Evolutionary conservation across 2,888 invertebrate species (phyloP), one percentile per base, ranked within the genome.

Genomic region (Xylophagus ater): DNA sequence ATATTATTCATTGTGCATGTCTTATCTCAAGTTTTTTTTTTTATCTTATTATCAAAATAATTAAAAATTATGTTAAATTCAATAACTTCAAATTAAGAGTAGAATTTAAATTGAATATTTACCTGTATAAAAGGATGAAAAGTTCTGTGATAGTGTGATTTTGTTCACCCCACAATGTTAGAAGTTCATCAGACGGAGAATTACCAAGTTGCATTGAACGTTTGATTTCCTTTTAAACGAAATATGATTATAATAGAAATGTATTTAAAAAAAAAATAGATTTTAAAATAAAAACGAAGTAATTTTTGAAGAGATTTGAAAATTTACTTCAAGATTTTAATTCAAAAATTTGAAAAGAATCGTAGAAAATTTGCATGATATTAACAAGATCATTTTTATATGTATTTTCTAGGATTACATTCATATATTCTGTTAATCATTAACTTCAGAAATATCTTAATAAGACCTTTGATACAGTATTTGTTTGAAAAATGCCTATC

Each of bases 141-240:
- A 93, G 65, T 58, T 87, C 85, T 23, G 76, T 66, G 2, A 86
- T 76, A 13, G 77, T 78, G 51, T 90, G 90, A 62, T 90, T 90
- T 42, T 78, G 73, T 50, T 81, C 77, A 0, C 84, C 82, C 89
- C 89, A 93, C 48, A 76, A 66, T 14, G 71, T 75, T 13, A 93
- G 67, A 20, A 93, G 67, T 49, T 80, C 76, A 45, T 79, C 75
- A 0, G 84, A 74, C 0, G 90, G 86, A 0, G 84, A 82, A 13
- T 63, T 60, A 4, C 71, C 71, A 2, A 72, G 58, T 3, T 61
- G 60, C 2, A 72, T 66, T 34, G 68, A 69, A 51, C 72, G 69
- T 46, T 71, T 71, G 39, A 80, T 68, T 53, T 68, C 68, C 70
- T 75, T 48, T 34, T 14, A 32, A 50, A 42, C n/a, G 28, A n/a